Evolutionary conservation across 2,888 invertebrate genomes (phyloP).

Genomic region (Ornithoptera priamus): DNA sequence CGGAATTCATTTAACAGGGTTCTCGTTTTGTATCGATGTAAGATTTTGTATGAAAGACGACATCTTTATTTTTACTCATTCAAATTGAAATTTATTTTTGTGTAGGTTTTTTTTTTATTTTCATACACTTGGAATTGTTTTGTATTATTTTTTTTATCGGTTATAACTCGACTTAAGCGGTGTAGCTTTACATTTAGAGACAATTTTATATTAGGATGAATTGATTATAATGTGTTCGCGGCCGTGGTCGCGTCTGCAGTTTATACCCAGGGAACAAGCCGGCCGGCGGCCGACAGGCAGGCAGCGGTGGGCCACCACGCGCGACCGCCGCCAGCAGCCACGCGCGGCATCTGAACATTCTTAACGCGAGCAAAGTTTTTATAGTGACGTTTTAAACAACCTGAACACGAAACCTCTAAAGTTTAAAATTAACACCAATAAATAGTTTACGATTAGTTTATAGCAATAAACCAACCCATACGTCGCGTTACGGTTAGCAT

Average conservation of each 20-base stretch:
- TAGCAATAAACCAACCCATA: slow-evolving; percentile 66
- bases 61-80: slow-evolving; percentile 38
- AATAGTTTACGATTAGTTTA: slow-evolving; percentile 62
- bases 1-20: slow-evolving; percentile 47
- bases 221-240: slow-evolving; percentile 45
- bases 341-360: slow-evolving; percentile 38
- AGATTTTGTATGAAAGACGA: slow-evolving; percentile 34
- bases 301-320: not conserved
- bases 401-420: slow-evolving; percentile 49
- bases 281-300: slow-evolving; percentile 34
- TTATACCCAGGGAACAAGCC: slow-evolving; percentile 62
- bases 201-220: slow-evolving; percentile 55
- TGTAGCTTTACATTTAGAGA: slow-evolving; percentile 51
- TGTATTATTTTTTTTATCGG: slow-evolving; percentile 37
- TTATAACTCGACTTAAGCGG: slow-evolving; percentile 42
- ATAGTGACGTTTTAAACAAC: slow-evolving; percentile 54
- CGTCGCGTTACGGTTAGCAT: slow-evolving; percentile 70
- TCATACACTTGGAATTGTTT: slow-evolving; percentile 45
- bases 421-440: slow-evolving; percentile 66
- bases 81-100: slow-evolving; percentile 49
- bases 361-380: slow-evolving; percentile 44
- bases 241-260: slow-evolving; percentile 48
- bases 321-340: not conserved
- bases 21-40: slow-evolving; percentile 39
- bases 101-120: slow-evolving; percentile 46